phyloP scores from a whole-genome alignment of 2,888 invertebrate genomes.

The Listrodromus nycthemerus region DNA sequence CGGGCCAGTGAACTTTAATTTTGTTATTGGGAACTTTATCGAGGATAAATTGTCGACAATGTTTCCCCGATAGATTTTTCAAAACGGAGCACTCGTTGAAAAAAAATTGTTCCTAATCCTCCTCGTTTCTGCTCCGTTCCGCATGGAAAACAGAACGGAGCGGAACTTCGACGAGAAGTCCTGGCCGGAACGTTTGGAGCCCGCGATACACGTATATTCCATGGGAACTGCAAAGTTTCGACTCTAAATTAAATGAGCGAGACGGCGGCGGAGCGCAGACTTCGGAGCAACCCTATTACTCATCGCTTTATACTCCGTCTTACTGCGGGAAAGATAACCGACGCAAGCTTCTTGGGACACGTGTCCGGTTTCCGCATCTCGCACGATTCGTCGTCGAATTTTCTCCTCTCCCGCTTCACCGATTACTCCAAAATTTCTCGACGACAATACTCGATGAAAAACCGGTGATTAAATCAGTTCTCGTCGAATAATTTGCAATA shows the following conservation, averaged over 20 bases:
- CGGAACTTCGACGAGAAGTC: slow-evolving; percentile 16
- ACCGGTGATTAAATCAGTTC: no score
- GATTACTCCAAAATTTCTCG: background rate
- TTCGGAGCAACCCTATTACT: slow-evolving; percentile 2
- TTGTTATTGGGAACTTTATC: no score
- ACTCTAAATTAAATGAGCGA: slow-evolving; percentile 49
- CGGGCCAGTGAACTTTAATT: no score
- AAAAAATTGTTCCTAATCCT: background rate
- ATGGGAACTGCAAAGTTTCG: slow-evolving; percentile 27
- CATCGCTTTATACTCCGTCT: slow-evolving; percentile 12
- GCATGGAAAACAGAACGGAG: slow-evolving; percentile 6
- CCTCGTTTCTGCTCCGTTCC: background rate
- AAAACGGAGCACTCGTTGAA: background rate
- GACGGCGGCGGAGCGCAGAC: background rate
- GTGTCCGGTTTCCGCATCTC: slow-evolving; percentile 3
- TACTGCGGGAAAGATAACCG: background rate
- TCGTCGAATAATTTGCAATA: no score
- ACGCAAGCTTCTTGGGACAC: background rate
- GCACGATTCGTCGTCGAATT: background rate
- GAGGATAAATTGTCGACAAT: background rate
- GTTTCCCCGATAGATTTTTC: background rate
- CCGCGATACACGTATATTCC: slow-evolving; percentile 2
- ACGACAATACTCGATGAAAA: no score
- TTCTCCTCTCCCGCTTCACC: background rate
- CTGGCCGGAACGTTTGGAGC: slow-evolving; percentile 10